phyloP scores from a whole-genome alignment of 2,113 vertebrate species.

The Nerophis ophidion region DNA sequence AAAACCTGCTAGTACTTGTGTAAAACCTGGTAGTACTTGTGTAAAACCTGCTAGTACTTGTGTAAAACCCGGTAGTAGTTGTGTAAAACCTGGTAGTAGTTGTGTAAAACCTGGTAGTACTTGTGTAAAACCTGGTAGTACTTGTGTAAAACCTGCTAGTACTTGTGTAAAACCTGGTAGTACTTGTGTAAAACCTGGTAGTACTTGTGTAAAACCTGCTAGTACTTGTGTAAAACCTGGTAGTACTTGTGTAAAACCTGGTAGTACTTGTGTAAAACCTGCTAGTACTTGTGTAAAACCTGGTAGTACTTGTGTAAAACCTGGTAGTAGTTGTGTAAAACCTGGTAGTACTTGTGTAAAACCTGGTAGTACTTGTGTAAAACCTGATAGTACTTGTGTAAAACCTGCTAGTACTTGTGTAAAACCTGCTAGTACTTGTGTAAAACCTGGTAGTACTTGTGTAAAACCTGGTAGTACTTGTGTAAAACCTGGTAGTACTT shows the following conservation, averaged over 20 bases:
- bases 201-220: slow-evolving; percentile 33
- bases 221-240: too few relatives aligned
- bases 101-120: too few relatives aligned
- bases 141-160: slow-evolving; percentile 30
- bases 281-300: too few relatives aligned
- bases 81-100: too few relatives aligned
- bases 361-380: slow-evolving; percentile 31
- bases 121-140: slow-evolving; percentile 33
- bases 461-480: slow-evolving; percentile 32
- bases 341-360: slow-evolving; percentile 32
- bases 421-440: too few relatives aligned
- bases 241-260: slow-evolving; percentile 33
- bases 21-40: slow-evolving; percentile 29
- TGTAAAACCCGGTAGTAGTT: slow-evolving; percentile 34
- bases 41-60: slow-evolving; percentile 32
- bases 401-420: slow-evolving; percentile 33
- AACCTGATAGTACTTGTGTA: slow-evolving; percentile 32
- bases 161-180: too few relatives aligned
- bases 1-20: too few relatives aligned
- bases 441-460: slow-evolving; percentile 29
- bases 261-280: slow-evolving; percentile 33
- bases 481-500: slow-evolving; percentile 34
- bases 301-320: slow-evolving; percentile 32
- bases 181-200: slow-evolving; percentile 31
- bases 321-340: too few relatives aligned